phyloP scores from a whole-genome alignment of 2,797 vertebrate genomes.

The Onychomys torridus region DNA sequence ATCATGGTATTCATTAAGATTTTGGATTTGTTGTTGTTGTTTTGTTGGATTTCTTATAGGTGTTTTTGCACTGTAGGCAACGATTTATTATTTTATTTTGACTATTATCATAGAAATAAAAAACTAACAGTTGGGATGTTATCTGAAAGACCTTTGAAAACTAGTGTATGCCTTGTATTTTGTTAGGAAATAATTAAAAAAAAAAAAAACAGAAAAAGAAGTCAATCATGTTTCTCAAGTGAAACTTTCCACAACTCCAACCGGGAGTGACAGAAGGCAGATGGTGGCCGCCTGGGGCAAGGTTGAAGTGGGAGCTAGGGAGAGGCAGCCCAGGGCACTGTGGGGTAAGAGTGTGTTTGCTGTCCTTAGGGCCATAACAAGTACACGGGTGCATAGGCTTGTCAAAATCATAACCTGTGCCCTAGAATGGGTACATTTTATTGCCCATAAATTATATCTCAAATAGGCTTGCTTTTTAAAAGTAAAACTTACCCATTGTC shows the following conservation, averaged over 20 bases:
- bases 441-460: neutral
- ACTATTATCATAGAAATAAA: neutral
- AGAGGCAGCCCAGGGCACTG: too few species aligned
- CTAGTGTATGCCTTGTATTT: neutral
- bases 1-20: rapidly evolving
- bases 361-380: neutral
- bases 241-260: neutral
- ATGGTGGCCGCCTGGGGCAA: neutral
- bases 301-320: neutral
- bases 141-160: neutral
- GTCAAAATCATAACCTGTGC: too few species aligned
- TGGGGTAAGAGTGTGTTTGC: rapidly evolving
- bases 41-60: neutral
- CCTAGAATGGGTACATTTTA: neutral
- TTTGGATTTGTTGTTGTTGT: neutral
- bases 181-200: neutral
- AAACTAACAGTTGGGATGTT: neutral
- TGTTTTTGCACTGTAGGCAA: neutral
- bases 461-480: neutral
- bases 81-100: neutral
- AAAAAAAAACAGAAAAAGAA: neutral
- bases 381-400: rapidly evolving
- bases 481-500: rapidly evolving
- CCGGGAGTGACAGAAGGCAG: neutral
- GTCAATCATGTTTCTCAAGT: neutral